Conservation (phyloP, 2,888 invertebrate genomes). For the Euproctis similis region DNA sequence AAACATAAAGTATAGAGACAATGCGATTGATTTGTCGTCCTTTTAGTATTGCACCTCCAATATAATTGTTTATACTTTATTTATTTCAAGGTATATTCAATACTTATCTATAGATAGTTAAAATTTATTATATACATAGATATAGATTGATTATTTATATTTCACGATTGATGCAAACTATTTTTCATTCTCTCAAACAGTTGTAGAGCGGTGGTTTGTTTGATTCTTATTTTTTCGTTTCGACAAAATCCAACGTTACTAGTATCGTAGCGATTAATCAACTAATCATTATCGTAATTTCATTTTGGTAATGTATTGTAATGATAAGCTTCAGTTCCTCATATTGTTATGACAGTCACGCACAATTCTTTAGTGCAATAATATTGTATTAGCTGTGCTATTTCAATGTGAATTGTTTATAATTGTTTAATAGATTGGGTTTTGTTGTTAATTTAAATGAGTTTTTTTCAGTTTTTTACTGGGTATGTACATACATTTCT, state of each 20-base stretch:
- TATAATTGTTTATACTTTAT: no score
- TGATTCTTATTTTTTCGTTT: conserved; percentile 1
- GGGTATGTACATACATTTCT: conserved; percentile 27
- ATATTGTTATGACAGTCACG: conserved; percentile 30
- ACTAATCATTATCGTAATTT: conserved; percentile 29
- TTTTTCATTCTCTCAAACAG: not conserved
- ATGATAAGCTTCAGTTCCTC: conserved; percentile 30
- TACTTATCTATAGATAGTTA: conserved; percentile 4
- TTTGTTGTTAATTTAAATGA: conserved; percentile 38
- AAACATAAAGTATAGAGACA: no score
- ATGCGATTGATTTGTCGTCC: no score
- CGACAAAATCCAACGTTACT: not conserved
- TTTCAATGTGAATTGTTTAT: conserved; percentile 7
- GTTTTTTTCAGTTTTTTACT: conserved; percentile 25
- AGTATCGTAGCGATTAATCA: conserved; percentile 24
- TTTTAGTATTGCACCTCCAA: no score
- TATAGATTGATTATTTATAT: conserved; percentile 4
- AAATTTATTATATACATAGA: conserved; percentile 3
- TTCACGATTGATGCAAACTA: not conserved
- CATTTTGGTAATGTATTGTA: conserved; percentile 30
- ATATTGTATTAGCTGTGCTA: conserved; percentile 22
- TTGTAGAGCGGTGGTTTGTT: not conserved
- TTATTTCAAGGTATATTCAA: not conserved
- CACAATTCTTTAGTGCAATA: conserved; percentile 27
- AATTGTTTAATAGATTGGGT: not conserved